A percentile compares a stretch with the other conserved stretches of the same genome.
These are phyloP conservation scores for Umimayanthus chanpuru DNA, from an alignment of 92 coral and sea anemone species.

Conservation along the genomic window DNA sequence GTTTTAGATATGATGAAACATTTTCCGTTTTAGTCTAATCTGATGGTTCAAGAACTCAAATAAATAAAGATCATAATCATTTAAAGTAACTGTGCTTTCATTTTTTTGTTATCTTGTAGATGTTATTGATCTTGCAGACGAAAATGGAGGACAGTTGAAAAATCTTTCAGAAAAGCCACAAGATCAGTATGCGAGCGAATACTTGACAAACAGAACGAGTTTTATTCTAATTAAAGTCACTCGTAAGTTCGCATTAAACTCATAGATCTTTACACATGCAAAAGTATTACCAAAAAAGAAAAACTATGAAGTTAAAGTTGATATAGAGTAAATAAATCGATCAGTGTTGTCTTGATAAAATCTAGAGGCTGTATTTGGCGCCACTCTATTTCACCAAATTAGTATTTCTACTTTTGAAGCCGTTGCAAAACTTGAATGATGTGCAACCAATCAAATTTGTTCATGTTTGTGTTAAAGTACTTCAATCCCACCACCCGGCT, in stretches of 20 bases:
- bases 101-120: slow-evolving; percentile 40
- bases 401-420: no score
- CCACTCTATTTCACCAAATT: background rate
- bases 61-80: no score
- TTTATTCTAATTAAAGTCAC: slow-evolving; percentile 66
- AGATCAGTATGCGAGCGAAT: slow-evolving; percentile 65
- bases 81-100: background rate
- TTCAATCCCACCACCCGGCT: background rate
- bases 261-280: slow-evolving; percentile 73
- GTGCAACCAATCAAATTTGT: background rate
- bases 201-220: slow-evolving; percentile 59
- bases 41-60: background rate
- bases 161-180: slow-evolving; percentile 66
- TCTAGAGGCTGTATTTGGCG: background rate
- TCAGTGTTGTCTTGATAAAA: background rate
- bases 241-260: slow-evolving; percentile 70
- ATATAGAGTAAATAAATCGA: slow-evolving; percentile 50
- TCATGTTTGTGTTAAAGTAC: background rate
- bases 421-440: no score
- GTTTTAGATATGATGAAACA: no score
- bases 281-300: slow-evolving; percentile 36
- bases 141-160: slow-evolving; percentile 67
- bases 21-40: background rate
- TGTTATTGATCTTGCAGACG: slow-evolving; percentile 79
- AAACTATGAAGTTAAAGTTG: slow-evolving; percentile 75